Base-by-base conservation (phyloP, 2,888 invertebrate species). In the Oegoconia quadripuncta region DNA sequence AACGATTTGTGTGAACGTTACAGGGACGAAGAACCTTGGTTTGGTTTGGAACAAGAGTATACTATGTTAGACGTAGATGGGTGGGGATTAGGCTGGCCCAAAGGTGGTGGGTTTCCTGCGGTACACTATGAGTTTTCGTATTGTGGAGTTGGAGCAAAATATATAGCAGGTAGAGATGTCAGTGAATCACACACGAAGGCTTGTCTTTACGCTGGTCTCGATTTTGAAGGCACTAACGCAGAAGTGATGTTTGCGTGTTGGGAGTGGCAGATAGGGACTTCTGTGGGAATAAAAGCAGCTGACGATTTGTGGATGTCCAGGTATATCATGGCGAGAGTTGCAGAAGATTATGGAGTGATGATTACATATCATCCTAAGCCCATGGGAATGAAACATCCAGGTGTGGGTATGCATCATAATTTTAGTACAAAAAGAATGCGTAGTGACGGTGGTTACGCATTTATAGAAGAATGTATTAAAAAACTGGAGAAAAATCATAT, bases 191-290 rank as follows among this genome's bases (percentile, higher is more conserved):
- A 99, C 64, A 60, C 69, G 0, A 74, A 79, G 47, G 83, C 97
- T 6, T 98, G 98, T 67, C 88, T 99, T 34, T 98, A 97, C 74
- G 94, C 98, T 42, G 99, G 98, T 29, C 90, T 98, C 45, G 95
- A 95, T 58, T 94, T 98, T 55, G 91, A 95, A 50, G 99, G 99
- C 22, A 95, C 95, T 22, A 99, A 99, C 72, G 98, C 98, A 3
- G 99, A 99, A 87, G 98, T 98, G 16, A 97, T 97, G 97, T 95
- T 93, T 14, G 94, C 94, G 17, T 96, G 95, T 88, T 95, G 95
- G 95, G 95, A 95, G 72, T 95, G 90, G 78, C 96, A 97, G 76
- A 92, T 98, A 9, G 98, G 98, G 2, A 97, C 97, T 0, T 94
- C 96, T 50, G 88, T 92, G 45, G 97, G 97, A 0, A 95, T 97